These are phyloP conservation scores for Rhizoglyphus robini DNA, from an alignment of 1,140 invertebrate species.

Conservation along the genomic window DNA sequence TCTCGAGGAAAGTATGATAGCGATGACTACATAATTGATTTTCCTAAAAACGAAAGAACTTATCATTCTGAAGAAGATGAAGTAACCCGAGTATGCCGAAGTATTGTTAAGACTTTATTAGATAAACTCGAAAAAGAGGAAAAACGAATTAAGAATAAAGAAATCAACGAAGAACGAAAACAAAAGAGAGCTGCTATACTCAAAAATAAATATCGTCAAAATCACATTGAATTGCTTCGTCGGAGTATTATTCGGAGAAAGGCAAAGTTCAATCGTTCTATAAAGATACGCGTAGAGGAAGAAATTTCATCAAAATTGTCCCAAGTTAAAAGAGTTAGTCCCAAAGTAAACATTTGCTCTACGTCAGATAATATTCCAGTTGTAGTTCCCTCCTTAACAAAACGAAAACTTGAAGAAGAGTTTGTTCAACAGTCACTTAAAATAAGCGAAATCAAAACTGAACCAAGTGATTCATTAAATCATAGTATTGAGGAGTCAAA, in stretches of 20 bases:
- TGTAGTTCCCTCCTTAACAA: not conserved
- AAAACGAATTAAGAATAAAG: slow-evolving; percentile 9
- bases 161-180: slow-evolving; percentile 24
- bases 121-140: slow-evolving; percentile 37
- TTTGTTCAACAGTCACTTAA: no score
- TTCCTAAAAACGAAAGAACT: not conserved
- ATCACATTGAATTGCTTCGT: slow-evolving; percentile 19
- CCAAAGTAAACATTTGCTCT: no score
- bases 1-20: not conserved
- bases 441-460: no score
- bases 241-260: slow-evolving; percentile 32
- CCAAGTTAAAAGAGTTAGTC: not conserved
- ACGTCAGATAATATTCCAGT: not conserved
- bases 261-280: slow-evolving; percentile 44
- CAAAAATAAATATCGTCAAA: slow-evolving; percentile 29
- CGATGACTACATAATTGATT: not conserved
- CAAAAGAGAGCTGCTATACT: slow-evolving; percentile 31
- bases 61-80: not conserved
- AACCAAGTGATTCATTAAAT: no score
- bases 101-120: slow-evolving; percentile 33
- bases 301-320: not conserved
- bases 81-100: slow-evolving; percentile 31
- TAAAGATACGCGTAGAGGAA: slow-evolving; percentile 58
- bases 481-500: not conserved
- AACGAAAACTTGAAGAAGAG: not conserved